Base-by-base conservation (phyloP, 2,797 vertebrate species). In the Epinephelus coioides region DNA sequence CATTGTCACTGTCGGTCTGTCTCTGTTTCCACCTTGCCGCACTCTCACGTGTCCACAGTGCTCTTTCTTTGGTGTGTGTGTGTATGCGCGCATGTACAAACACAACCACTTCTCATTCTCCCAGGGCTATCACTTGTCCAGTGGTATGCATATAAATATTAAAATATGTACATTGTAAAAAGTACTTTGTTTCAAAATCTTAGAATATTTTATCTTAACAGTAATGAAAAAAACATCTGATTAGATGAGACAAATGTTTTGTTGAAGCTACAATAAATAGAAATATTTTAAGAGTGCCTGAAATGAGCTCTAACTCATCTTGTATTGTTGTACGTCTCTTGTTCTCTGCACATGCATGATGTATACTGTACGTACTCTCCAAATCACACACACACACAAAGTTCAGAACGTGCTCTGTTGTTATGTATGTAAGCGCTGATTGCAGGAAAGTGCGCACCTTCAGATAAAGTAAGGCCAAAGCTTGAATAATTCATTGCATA, bases 81-180 rank as follows among this genome's bases (percentile, higher is more conserved):
- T 68, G 6, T 51, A 63, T 66, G 64, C 68, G 76, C 59, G 63
- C 75, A 30, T 65, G 27, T 77, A n/a, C 44, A 49, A 53, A 18
- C n/a, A 0, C 3, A 7, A 56, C 56, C 18, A 13, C 14, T 55
- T 73, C 40, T 25, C 19, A 7, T 80, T 72, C 64, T 91, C 90
- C 78, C 90, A 89, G 85, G 87, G 79, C 83, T 89, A 92, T 91
- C 88, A 79, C 67, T 54, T 91, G 67, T 70, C 76, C 50, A 53
- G 17, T 56, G 61, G 30, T 61, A 56, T 76, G 23, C 44, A 66
- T 30, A 68, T 76, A 34, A 64, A 57, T 2, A 50, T 61, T 54
- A 17, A 69, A 69, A 55, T 82, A 15, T 81, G 34, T 69, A 70
- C 23, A 57, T 61, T 68, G 25, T 10, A 66, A 60, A 75, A n/a